Evolutionary conservation across 2,113 vertebrate genomes (phyloP).

Genomic region (Pseudopipra pipra): DNA sequence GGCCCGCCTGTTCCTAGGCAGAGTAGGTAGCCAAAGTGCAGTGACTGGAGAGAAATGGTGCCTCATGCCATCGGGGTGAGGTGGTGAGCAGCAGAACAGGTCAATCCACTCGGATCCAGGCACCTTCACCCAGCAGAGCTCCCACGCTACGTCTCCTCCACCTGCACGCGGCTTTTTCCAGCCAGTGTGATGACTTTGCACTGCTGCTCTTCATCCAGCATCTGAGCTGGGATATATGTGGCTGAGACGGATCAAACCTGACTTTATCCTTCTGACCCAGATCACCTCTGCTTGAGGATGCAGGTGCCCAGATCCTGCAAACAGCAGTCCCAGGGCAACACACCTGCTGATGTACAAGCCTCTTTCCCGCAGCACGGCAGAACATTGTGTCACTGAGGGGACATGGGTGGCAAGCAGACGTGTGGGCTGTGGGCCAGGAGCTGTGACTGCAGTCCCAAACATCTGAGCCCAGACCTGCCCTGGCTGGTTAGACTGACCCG

Average conservation of each 20-base stretch:
- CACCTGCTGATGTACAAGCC: accelerated
- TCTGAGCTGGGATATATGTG: background rate
- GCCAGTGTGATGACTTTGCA: background rate
- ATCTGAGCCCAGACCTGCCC: background rate
- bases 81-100: background rate
- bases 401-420: accelerated
- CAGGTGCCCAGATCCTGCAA: background rate
- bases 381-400: accelerated
- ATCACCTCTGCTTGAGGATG: background rate
- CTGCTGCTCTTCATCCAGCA: accelerated
- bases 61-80: background rate
- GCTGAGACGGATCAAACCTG: background rate
- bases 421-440: background rate
- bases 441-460: background rate
- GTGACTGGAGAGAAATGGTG: background rate
- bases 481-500: constrained; percentile 2
- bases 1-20: accelerated
- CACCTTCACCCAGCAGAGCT: background rate
- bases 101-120: background rate
- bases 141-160: background rate
- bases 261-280: background rate
- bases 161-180: background rate
- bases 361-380: accelerated
- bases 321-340: background rate
- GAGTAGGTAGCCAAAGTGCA: background rate